A percentile compares a stretch with the other conserved stretches of the same genome.
Evolutionary conservation across 2,888 invertebrate species (phyloP).

Genomic region (Lymantria monacha): DNA sequence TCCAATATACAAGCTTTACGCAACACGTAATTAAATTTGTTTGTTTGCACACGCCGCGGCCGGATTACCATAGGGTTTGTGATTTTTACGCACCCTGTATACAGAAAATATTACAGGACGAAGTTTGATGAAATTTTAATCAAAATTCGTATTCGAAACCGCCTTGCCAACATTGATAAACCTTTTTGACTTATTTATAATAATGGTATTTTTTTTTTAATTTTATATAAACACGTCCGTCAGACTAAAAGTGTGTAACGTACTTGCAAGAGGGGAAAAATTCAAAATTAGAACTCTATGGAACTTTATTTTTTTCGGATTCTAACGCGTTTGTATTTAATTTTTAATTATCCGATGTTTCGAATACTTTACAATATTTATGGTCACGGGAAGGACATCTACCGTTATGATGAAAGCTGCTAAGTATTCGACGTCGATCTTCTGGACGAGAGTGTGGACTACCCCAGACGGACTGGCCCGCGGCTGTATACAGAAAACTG

Average conservation of each 20-base stretch:
- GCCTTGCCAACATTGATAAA: conserved; percentile 23
- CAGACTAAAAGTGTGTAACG: conserved; percentile 27
- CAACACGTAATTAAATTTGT: conserved; percentile 57
- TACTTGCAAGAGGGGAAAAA: too few relatives aligned
- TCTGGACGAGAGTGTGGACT: too few relatives aligned
- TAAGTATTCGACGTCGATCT: too few relatives aligned
- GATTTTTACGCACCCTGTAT: conserved; percentile 50
- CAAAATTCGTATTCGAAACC: conserved; percentile 45
- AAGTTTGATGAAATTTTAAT: conserved; percentile 60
- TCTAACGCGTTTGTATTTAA: too few relatives aligned
- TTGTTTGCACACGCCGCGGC: conserved; percentile 45
- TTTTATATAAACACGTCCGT: conserved; percentile 36
- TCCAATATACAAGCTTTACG: conserved; percentile 37
- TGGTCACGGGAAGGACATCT: too few relatives aligned
- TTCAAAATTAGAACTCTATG: too few relatives aligned
- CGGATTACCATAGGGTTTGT: conserved; percentile 43
- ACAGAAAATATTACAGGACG: conserved; percentile 47
- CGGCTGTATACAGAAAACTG: too few relatives aligned
- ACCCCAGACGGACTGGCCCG: too few relatives aligned
- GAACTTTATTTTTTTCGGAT: too few relatives aligned
- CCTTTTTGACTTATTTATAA: conserved; percentile 36
- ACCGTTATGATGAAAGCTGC: too few relatives aligned
- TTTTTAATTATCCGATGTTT: too few relatives aligned
- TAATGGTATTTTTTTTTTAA: conserved; percentile 26
- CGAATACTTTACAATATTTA: too few relatives aligned